Conservation (phyloP, 2,888 invertebrate species). For the Lasioglossum leucozonium region DNA sequence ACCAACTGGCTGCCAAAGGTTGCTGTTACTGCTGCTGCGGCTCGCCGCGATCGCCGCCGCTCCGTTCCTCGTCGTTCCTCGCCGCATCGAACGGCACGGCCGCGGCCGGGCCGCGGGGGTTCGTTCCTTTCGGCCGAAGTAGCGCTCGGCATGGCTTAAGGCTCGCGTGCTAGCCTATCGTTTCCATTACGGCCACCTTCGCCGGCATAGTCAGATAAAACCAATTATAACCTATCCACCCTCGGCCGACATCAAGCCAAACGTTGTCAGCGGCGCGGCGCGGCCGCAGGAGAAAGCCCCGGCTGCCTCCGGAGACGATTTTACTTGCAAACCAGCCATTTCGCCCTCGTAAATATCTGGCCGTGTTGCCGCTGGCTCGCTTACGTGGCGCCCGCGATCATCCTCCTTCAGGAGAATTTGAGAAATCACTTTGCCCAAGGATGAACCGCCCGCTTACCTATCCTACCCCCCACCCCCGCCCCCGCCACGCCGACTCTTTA, state of each 20-base stretch:
- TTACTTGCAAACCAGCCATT: constrained; percentile 75
- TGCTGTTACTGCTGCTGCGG: constrained; percentile 46
- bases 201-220: constrained; percentile 78
- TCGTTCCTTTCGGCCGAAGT: constrained; percentile 38
- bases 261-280: constrained; percentile 69
- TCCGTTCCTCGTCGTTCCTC: not conserved
- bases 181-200: constrained; percentile 78
- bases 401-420: constrained; percentile 53
- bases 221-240: constrained; percentile 81
- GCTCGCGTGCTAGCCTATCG: constrained; percentile 79
- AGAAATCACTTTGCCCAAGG: constrained; percentile 63
- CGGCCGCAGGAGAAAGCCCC: constrained; percentile 27
- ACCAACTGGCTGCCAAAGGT: constrained; percentile 69
- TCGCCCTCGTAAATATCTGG: constrained; percentile 68
- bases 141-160: constrained; percentile 33
- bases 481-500: not conserved
- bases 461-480: not conserved
- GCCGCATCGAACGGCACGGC: constrained; percentile 1
- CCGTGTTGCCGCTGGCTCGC: constrained; percentile 25
- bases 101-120: constrained; percentile 13
- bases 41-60: constrained; percentile 23
- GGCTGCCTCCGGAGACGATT: constrained; percentile 66
- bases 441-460: not conserved
- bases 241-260: constrained; percentile 71
- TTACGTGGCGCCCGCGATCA: constrained; percentile 56